These are phyloP conservation scores for Corythornis vintsioides DNA, from an alignment of 2,113 vertebrate species.

Conservation along the genomic window DNA sequence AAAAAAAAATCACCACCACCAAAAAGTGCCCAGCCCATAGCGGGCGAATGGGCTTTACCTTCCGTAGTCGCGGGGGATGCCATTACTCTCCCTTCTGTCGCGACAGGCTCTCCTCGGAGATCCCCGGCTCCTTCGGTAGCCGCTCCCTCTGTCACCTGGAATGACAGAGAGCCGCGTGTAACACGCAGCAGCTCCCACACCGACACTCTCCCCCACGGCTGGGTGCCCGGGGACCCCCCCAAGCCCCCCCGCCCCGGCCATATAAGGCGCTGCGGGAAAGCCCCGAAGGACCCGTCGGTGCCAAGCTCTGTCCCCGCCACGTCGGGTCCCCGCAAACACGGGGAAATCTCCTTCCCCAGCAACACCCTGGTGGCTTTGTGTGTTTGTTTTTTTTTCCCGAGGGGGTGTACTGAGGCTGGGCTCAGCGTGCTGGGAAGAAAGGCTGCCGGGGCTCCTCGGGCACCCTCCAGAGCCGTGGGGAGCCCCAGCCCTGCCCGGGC, in stretches of 20 bases:
- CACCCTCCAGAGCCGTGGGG: neutral
- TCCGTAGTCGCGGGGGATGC: neutral
- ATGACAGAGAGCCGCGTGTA: neutral
- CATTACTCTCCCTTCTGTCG: neutral
- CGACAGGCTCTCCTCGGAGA: neutral
- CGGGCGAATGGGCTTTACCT: neutral
- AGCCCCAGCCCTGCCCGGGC: neutral
- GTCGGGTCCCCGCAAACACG: neutral
- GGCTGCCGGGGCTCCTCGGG: neutral
- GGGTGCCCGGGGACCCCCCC: neutral
- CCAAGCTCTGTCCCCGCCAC: neutral
- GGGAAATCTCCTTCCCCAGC: neutral
- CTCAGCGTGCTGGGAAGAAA: neutral
- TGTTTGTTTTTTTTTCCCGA: accelerated
- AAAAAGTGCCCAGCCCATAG: accelerated
- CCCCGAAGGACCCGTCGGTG: neutral
- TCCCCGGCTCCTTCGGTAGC: neutral
- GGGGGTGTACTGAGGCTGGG: neutral
- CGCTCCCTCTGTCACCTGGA: neutral
- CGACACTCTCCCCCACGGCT: neutral
- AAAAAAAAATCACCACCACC: too few relatives aligned
- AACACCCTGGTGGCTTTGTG: too few relatives aligned
- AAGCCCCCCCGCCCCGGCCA: neutral
- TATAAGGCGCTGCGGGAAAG: neutral
- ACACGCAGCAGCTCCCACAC: neutral